These are phyloP conservation scores for Acipenser ruthenus DNA, from an alignment of 2,797 vertebrate species.

Conservation along the genomic window DNA sequence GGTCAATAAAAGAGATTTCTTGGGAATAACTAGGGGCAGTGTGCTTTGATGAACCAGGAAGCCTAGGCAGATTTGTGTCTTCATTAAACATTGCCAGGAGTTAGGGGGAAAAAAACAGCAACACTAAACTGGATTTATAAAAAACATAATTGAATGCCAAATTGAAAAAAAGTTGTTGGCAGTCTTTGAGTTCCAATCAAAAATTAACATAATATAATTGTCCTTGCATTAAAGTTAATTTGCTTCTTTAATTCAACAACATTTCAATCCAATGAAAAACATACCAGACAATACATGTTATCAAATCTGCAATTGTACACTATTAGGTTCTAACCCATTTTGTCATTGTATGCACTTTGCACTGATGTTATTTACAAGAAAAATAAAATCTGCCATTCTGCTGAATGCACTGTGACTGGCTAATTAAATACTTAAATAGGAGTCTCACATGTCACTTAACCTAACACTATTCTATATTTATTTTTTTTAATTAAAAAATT, in stretches of 20 bases:
- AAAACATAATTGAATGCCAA: background rate
- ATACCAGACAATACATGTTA: no score
- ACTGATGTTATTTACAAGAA: no score
- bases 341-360: no score
- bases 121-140: constrained; percentile 4
- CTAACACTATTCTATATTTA: no score
- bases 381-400: no score
- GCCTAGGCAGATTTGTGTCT: constrained; percentile 8
- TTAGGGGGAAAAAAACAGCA: background rate
- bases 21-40: constrained; percentile 1
- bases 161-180: background rate
- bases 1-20: background rate
- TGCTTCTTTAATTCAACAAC: background rate
- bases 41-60: constrained; percentile 1
- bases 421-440: no score
- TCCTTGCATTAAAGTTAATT: constrained; percentile 10
- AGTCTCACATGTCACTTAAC: no score
- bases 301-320: no score
- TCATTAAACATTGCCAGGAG: constrained; percentile 9
- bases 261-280: no score
- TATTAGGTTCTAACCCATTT: no score
- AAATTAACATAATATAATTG: constrained; percentile 3
- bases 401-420: no score
- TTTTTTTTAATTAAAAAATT: no score
- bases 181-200: background rate